A percentile compares a stretch with the other conserved stretches of the same genome.
These are phyloP conservation scores for Bubalus kerabau DNA, from an alignment of 2,113 vertebrate genomes.

Conservation along the genomic window DNA sequence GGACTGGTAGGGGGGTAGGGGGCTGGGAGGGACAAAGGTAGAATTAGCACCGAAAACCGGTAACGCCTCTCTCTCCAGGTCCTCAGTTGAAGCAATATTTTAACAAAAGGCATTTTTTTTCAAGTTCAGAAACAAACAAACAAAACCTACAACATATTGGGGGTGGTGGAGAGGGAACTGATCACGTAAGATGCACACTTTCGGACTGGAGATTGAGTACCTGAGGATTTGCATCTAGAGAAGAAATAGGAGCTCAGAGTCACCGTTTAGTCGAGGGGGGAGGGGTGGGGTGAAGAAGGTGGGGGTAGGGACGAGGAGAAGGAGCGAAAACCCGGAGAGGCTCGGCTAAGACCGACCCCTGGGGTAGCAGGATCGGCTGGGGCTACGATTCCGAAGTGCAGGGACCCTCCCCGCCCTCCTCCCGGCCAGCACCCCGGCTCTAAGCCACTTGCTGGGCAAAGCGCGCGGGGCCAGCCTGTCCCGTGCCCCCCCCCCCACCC, in stretches of 20 bases:
- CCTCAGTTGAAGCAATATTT: conserved; percentile 35
- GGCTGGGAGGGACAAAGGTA: conserved; percentile 1
- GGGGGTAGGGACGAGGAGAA: background rate
- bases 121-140: background rate
- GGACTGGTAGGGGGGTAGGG: background rate
- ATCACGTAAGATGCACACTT: background rate
- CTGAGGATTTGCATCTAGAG: background rate
- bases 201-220: background rate
- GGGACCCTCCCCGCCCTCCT: background rate
- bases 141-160: background rate
- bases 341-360: background rate
- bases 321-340: background rate
- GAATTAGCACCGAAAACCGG: background rate
- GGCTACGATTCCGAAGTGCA: background rate
- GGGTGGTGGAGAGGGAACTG: background rate
- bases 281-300: background rate
- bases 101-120: background rate
- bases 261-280: background rate
- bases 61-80: background rate
- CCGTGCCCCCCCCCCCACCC: background rate
- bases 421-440: background rate
- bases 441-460: conserved; percentile 40
- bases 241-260: background rate
- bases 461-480: background rate
- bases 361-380: background rate